A percentile compares a stretch with the other conserved stretches of the same genome.
phyloP scores from a whole-genome alignment of 2,113 vertebrate genomes.

The Anolis carolinensis region DNA sequence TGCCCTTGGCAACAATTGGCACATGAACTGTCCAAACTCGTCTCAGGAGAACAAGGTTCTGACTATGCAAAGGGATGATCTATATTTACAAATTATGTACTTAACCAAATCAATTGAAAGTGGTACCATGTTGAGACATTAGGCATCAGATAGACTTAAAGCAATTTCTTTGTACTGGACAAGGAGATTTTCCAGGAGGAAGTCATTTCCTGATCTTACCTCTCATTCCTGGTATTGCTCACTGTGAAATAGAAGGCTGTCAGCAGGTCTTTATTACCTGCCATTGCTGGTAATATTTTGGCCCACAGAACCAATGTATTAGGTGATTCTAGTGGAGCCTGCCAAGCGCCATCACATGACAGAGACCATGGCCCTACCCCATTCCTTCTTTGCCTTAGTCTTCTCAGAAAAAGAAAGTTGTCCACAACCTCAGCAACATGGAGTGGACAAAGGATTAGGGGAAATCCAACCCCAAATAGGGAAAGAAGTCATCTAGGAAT shows the following conservation, averaged over 20 bases:
- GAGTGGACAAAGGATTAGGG: too few relatives aligned
- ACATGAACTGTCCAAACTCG: background rate
- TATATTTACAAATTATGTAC: background rate
- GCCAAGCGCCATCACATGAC: too few relatives aligned
- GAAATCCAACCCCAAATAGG: too few relatives aligned
- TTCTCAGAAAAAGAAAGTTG: too few relatives aligned
- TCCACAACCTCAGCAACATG: too few relatives aligned
- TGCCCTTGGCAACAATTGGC: slow-evolving; percentile 5
- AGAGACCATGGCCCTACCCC: too few relatives aligned
- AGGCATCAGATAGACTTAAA: background rate
- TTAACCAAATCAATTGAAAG: slow-evolving; percentile 17
- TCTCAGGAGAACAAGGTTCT: background rate
- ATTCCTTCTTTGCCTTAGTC: too few relatives aligned
- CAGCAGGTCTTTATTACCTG: background rate
- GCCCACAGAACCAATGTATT: background rate
- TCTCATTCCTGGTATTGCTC: background rate
- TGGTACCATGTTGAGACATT: background rate
- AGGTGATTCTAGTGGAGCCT: too few relatives aligned
- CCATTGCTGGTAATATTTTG: background rate
- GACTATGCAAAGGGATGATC: background rate
- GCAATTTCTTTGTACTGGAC: background rate
- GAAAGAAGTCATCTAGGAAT: too few relatives aligned
- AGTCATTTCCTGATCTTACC: background rate
- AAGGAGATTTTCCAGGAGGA: background rate
- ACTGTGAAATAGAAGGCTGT: background rate